Conservation (phyloP, 2,113 vertebrate species). For the Embiotoca jacksoni region DNA sequence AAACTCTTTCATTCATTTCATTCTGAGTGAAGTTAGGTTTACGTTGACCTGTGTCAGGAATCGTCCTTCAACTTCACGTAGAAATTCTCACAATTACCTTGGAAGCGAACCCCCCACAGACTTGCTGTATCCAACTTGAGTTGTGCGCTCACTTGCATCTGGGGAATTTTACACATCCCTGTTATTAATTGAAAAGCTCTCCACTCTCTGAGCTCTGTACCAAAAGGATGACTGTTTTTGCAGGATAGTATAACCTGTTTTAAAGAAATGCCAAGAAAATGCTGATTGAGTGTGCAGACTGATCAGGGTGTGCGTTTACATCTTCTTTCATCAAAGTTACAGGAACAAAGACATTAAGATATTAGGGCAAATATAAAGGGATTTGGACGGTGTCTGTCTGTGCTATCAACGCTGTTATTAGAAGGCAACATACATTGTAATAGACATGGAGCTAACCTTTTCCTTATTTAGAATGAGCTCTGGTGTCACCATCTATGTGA, state of each 20-base stretch:
- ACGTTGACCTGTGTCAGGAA: slow-evolving; percentile 11
- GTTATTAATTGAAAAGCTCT: slow-evolving; percentile 65
- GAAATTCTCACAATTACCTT: slow-evolving; percentile 36
- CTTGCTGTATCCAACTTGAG: slow-evolving; percentile 43
- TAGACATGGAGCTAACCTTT: background rate
- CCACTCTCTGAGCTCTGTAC: slow-evolving; percentile 18
- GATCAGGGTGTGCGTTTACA: background rate
- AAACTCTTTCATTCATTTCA: background rate
- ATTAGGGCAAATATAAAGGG: background rate
- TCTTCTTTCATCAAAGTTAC: slow-evolving; percentile 14
- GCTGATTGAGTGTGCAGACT: slow-evolving; percentile 16
- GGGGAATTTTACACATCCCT: slow-evolving; percentile 33
- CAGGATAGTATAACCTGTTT: slow-evolving; percentile 28
- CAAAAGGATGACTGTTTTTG: slow-evolving; percentile 33
- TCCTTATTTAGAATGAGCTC: slow-evolving; percentile 21
- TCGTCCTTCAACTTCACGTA: slow-evolving; percentile 12
- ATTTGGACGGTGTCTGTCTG: background rate
- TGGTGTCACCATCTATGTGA: slow-evolving; percentile 26
- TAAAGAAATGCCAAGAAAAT: slow-evolving; percentile 33
- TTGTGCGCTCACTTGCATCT: slow-evolving; percentile 33
- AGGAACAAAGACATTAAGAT: background rate
- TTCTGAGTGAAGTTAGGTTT: slow-evolving; percentile 7
- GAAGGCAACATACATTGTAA: background rate
- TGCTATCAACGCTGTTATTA: background rate
- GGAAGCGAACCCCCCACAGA: slow-evolving; percentile 27